Conservation (phyloP, 2,797 vertebrate genomes). For the Chrosomus eos region DNA sequence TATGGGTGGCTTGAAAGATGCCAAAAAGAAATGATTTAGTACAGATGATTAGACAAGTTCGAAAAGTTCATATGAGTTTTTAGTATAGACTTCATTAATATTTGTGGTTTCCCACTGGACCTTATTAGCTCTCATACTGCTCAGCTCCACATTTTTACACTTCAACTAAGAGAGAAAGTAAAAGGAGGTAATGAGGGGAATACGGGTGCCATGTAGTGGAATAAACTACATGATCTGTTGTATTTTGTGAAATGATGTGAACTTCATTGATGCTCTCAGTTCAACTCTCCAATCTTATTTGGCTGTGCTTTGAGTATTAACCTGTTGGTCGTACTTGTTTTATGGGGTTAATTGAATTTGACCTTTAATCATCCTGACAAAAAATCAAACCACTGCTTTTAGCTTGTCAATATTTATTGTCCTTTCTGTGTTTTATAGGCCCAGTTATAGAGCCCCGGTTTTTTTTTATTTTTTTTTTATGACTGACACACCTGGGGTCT, state of each 20-base stretch:
- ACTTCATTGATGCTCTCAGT: not conserved
- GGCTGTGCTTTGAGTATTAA: not conserved
- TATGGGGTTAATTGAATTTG: conserved; percentile 39
- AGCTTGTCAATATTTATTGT: conserved; percentile 53
- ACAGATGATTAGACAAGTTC: conserved; percentile 41
- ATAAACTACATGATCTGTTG: conserved; percentile 29
- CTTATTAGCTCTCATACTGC: conserved; percentile 55
- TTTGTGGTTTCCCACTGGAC: conserved; percentile 56
- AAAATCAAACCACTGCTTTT: conserved; percentile 46
- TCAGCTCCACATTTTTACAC: conserved; percentile 45
- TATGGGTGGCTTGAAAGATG: not conserved
- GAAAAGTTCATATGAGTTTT: conserved; percentile 36
- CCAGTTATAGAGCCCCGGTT: not conserved
- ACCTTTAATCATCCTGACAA: conserved; percentile 37
- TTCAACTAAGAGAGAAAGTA: conserved; percentile 32
- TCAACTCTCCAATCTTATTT: not conserved
- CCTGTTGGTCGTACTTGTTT: not conserved
- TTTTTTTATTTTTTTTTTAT: not conserved
- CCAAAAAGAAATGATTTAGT: conserved; percentile 16
- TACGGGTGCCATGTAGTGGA: conserved; percentile 13
- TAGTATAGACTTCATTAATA: conserved; percentile 58
- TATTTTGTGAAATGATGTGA: conserved; percentile 22
- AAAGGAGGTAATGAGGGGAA: conserved; percentile 4
- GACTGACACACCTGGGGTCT: conserved; percentile 3
- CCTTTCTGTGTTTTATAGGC: conserved; percentile 33